phyloP scores from a whole-genome alignment of 2,797 vertebrate genomes.

The Enteromius afrohamiltoni region DNA sequence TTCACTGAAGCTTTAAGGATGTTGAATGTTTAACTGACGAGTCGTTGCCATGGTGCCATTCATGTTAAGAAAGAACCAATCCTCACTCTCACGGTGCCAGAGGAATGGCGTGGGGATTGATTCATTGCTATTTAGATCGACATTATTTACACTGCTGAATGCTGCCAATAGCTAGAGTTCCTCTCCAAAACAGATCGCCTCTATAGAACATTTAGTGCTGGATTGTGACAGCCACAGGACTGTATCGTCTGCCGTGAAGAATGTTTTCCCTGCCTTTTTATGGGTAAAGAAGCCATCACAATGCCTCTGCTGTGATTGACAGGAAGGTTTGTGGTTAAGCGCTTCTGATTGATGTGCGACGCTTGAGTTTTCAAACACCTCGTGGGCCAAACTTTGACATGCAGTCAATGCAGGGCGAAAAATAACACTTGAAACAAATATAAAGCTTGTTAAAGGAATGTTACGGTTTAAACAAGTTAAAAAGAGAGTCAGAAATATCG shows the following conservation, averaged over 20 bases:
- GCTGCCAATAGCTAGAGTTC: constrained; percentile 18
- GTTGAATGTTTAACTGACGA: constrained; percentile 54
- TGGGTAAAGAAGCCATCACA: constrained; percentile 17
- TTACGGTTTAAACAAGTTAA: not conserved
- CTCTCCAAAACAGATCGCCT: constrained; percentile 23
- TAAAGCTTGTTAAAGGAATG: not conserved
- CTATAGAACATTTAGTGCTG: constrained; percentile 13
- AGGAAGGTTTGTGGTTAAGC: constrained; percentile 3
- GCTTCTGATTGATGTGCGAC: constrained; percentile 15
- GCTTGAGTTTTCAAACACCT: constrained; percentile 17
- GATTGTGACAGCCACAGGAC: constrained; percentile 7
- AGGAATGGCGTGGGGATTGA: constrained; percentile 6
- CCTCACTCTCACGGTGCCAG: not conserved
- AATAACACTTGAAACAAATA: not conserved
- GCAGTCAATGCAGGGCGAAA: not conserved
- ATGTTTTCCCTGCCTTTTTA: constrained; percentile 21
- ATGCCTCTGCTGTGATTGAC: constrained; percentile 4
- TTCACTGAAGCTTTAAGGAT: constrained; percentile 59
- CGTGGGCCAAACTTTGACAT: constrained; percentile 5
- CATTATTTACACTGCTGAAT: constrained; percentile 30
- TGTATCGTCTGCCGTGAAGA: not conserved
- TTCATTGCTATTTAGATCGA: constrained; percentile 26
- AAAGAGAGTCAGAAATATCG: not conserved
- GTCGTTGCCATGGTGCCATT: constrained; percentile 45
- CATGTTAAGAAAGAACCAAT: constrained; percentile 35